Evolutionary conservation across 2,888 invertebrate genomes (phyloP), one percentile per base, ranked within the genome.

Genomic region (Amphimallon solstitiale): DNA sequence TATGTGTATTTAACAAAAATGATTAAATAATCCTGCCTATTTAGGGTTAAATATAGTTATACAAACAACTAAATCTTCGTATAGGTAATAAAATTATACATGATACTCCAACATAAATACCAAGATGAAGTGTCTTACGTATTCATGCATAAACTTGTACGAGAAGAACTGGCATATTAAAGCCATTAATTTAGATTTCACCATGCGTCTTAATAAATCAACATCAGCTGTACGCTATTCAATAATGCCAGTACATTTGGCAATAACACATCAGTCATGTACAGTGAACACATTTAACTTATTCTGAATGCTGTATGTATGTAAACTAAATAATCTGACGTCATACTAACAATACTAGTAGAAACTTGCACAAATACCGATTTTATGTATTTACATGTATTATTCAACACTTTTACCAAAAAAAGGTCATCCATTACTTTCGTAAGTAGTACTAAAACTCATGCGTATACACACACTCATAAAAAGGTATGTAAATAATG

Each of bases 131-230:
- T n/a, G 19, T 45, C 45, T 45, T 45, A 2, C 15, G 19, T 45
- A 45, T 45, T 17, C 1, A 19, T 15, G 10, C 7, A 3, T 10
- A n/a, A 17, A 15, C 17, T 19, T 12, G 19, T 19, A 45, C 5
- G 15, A 19, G 45, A n/a, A 15, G 19, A 45, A 45, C 45, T 45
- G 4, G 45, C 15, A 17, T 15, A 45, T 45, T 45, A 45, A 17
- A 19, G 45, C 19, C 45, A 45, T 45, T 45, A 45, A 19, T 19
- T 45, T 15, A 15, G 19, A 10, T 19, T 45, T 45, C 45, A n/a
- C 19, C 19, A 45, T 45, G 19, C 45, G 9, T 45, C 45, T 45
- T 45, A 45, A 45, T 45, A 45, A 45, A 45, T 45, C 45, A 45
- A 45, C 45, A 17, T 45, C 45, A 15, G 19, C n/a, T 19, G 9